Evolutionary conservation across 2,888 invertebrate genomes (phyloP), one percentile per base, ranked within the genome.

Genomic region (Mesopsocus fuscifrons): DNA sequence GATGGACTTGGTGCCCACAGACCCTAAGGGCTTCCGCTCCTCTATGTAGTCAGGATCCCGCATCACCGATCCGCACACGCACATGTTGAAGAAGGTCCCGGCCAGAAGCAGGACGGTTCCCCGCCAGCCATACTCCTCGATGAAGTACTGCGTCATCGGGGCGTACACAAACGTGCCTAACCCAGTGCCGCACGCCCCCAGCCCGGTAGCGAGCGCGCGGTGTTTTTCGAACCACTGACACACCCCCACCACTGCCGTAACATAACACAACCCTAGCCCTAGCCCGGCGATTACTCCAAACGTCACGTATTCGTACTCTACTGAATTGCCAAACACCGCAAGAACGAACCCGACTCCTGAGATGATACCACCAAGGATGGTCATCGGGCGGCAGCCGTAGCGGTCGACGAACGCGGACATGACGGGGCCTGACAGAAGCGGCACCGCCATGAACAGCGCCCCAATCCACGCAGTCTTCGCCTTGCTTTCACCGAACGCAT

Each of bases 151-250:
- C 0, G 85, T 85, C 63, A 88, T 69, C 0, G 87, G 87, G 5
- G 88, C 84, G 56, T 85, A 87, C 1, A 88, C 63, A 54, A 88
- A 84, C 0, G 89, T 91, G 9, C 89, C 89, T 40, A 87, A 76
- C 1, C 88, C 88, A 1, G 85, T 85, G 4, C 89, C 89, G 52
- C 85, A 84, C 1, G 87, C 87, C 2, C 85, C 83, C 44, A 89
- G 65, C 2, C 88, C 84, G 3, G 85, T 84, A 3, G 89, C 89
- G 48, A 89, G 68, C 35, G 81, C 81, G 30, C 88, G 69, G 55
- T 78, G 80, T 59, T 82, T 82, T 53, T 89, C 87, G 59, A 91
- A 91, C 78, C 89, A 91, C 57, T 84, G 88, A 5, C 89, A 88
- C 45, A 91, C 83, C 43, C 83, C 81, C 3, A 89, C 88, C 3